Evolutionary conservation across 2,113 vertebrate species (phyloP).

Genomic region (Amphilophus citrinellus): DNA sequence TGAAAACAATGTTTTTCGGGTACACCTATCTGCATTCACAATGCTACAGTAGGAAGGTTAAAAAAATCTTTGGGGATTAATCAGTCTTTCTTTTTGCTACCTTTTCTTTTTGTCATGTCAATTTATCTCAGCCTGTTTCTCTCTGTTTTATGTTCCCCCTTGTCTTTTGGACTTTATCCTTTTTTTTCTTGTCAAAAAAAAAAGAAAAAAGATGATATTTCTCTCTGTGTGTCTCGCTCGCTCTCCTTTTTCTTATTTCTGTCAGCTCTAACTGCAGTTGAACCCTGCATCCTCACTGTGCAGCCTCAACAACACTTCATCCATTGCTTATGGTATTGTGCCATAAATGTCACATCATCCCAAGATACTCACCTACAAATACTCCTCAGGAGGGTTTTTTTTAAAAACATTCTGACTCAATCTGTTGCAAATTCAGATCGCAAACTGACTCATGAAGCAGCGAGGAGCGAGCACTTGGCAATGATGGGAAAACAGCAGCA

Average conservation of each 20-base stretch:
- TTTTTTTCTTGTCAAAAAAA: neutral
- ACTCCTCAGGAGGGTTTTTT: neutral
- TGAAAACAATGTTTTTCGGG: conserved; percentile 18
- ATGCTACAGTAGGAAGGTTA: neutral
- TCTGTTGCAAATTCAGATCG: conserved; percentile 48
- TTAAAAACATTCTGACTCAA: conserved; percentile 50
- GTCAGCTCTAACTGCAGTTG: neutral
- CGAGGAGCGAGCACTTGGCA: conserved; percentile 7
- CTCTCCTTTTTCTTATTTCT: neutral
- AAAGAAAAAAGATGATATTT: neutral
- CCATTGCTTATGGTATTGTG: conserved; percentile 10
- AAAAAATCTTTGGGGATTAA: conserved; percentile 1
- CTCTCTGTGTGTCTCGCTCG: neutral
- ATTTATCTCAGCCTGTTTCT: neutral
- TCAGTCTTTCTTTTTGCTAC: neutral
- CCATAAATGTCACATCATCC: conserved; percentile 42
- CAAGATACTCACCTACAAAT: conserved; percentile 42
- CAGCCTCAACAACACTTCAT: conserved; percentile 11
- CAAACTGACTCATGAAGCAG: conserved; percentile 32
- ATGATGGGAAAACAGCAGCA: conserved; percentile 1
- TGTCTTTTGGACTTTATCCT: neutral
- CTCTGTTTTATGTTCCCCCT: neutral
- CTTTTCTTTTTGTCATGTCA: conserved; percentile 22
- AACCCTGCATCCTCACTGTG: neutral
- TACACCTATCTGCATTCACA: conserved; percentile 37